phyloP scores from a whole-genome alignment of 2,113 vertebrate genomes.

The Dipodomys spectabilis region DNA sequence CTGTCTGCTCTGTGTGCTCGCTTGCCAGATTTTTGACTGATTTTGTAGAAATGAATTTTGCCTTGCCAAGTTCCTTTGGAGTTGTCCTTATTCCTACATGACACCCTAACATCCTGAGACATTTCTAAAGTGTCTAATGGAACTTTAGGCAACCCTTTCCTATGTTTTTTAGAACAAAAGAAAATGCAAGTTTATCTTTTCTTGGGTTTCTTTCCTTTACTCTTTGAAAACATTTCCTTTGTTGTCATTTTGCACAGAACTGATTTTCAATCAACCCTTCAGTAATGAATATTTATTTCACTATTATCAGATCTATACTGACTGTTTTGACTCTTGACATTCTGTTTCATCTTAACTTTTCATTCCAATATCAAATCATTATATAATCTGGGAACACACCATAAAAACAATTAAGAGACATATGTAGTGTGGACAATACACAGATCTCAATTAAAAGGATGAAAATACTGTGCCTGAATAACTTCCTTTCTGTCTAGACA shows the following conservation, averaged over 20 bases:
- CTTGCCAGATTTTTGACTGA: too few relatives aligned
- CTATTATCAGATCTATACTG: not conserved
- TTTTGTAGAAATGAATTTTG: too few relatives aligned
- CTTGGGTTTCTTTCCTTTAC: not conserved
- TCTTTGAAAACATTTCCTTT: slow-evolving; percentile 1
- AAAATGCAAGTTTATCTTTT: not conserved
- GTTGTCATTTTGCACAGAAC: not conserved
- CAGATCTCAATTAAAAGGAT: not conserved
- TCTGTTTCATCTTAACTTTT: not conserved
- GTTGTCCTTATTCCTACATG: too few relatives aligned
- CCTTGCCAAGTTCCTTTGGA: too few relatives aligned
- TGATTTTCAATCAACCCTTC: not conserved
- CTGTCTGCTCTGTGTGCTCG: too few relatives aligned
- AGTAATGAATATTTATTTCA: not conserved
- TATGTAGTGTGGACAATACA: not conserved
- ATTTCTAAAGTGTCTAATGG: not conserved
- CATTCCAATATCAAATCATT: not conserved
- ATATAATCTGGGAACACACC: not conserved
- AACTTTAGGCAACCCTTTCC: not conserved
- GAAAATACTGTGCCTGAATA: not conserved
- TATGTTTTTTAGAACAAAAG: not conserved
- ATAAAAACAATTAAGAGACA: not conserved
- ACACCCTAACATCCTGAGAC: too few relatives aligned
- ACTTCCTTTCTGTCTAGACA: not conserved
- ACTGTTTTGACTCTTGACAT: not conserved